Conservation (phyloP, 1,140 invertebrate genomes). For the Helicoverpa zea region DNA sequence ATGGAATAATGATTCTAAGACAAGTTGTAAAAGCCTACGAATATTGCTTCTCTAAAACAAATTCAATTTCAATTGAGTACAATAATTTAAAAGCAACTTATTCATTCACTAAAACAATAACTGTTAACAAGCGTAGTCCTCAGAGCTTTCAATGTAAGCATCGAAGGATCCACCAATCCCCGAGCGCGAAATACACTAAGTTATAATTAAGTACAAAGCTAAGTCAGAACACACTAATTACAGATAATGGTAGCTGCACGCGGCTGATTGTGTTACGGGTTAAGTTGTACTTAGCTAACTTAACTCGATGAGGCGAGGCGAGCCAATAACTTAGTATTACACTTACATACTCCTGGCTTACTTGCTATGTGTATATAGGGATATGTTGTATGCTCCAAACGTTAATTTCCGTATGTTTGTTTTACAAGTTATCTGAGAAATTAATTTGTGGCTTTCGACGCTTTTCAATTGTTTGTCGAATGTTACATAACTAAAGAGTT, state of each 20-base stretch:
- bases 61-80: too few species aligned
- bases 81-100: too few species aligned
- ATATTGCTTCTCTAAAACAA: too few species aligned
- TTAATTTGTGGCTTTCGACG: too few species aligned
- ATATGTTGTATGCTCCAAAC: neutral
- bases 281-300: conserved; percentile 35
- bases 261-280: conserved; percentile 27
- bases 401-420: too few species aligned
- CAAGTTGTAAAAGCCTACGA: too few species aligned
- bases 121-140: too few species aligned
- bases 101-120: too few species aligned
- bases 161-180: neutral
- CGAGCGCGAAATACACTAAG: conserved; percentile 15
- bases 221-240: conserved; percentile 38
- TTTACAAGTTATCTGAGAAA: too few species aligned
- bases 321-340: conserved; percentile 28
- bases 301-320: conserved; percentile 34
- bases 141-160: neutral
- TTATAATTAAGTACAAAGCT: conserved; percentile 41
- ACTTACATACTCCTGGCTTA: neutral
- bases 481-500: too few species aligned
- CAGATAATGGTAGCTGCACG: conserved; percentile 25
- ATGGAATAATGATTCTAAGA: too few species aligned
- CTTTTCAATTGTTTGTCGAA: too few species aligned
- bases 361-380: neutral